Conservation (phyloP, 2,113 vertebrate genomes). For the Atherinomorus stipes region DNA sequence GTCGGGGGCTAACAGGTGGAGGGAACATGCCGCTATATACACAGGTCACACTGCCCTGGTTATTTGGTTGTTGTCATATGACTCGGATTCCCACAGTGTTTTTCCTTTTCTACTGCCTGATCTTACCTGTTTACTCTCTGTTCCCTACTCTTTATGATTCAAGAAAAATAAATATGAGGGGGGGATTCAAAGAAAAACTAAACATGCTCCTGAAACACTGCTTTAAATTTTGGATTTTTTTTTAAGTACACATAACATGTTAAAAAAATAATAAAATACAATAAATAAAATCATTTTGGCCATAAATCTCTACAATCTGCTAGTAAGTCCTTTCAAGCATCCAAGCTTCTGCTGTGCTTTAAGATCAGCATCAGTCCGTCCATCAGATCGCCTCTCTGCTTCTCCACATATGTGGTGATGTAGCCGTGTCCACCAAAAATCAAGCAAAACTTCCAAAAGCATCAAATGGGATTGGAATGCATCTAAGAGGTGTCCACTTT, state of each 20-base stretch:
- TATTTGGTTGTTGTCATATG: constrained; percentile 57
- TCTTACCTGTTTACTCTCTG: constrained; percentile 14
- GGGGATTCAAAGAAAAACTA: constrained; percentile 48
- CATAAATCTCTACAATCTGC: constrained; percentile 71
- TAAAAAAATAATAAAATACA: constrained; percentile 71
- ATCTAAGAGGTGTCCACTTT: constrained; percentile 41
- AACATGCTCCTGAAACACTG: constrained; percentile 61
- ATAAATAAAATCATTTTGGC: constrained; percentile 82
- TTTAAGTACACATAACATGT: constrained; percentile 71
- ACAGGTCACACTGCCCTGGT: constrained; percentile 46
- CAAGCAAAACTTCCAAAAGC: constrained; percentile 29
- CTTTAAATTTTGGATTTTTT: constrained; percentile 57
- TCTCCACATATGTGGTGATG: constrained; percentile 5
- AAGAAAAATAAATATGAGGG: constrained; percentile 77
- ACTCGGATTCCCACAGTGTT: constrained; percentile 31
- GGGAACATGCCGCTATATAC: constrained; percentile 81
- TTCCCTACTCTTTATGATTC: constrained; percentile 45
- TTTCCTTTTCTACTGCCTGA: constrained; percentile 21
- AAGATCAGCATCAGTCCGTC: constrained; percentile 44
- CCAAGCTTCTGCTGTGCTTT: constrained; percentile 50
- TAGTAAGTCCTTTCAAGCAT: constrained; percentile 55
- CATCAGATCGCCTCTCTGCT: constrained; percentile 9
- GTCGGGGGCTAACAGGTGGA: constrained; percentile 57
- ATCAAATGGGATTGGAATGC: constrained; percentile 60
- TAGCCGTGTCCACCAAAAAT: constrained; percentile 18